Percentiles rank a stretch among this genome's conserved stretches.
Conservation (phyloP, 1,140 invertebrate genomes). For the Chionoecetes opilio region DNA sequence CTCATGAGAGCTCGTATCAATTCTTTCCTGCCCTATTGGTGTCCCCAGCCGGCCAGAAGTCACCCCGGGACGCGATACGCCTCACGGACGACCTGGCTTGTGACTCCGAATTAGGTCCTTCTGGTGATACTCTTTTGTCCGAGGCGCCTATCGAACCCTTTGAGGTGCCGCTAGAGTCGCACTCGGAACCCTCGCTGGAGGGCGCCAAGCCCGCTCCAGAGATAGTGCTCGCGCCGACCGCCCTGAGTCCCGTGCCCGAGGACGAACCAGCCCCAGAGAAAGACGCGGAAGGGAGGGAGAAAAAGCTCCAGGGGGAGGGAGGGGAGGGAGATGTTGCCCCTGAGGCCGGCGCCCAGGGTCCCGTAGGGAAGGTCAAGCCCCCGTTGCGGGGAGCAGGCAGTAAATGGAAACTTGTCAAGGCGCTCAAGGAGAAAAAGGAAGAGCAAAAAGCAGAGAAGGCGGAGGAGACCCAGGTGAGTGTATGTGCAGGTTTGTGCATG, state of each 20-base stretch:
- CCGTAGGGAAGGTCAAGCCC: slow-evolving; percentile 57
- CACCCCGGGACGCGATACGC: not conserved
- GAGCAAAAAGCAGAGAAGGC: slow-evolving; percentile 86
- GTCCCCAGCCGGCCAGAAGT: slow-evolving; percentile 2
- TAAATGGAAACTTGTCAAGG: slow-evolving; percentile 95
- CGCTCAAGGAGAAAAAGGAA: slow-evolving; percentile 93
- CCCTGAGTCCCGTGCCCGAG: not conserved
- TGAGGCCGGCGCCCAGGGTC: slow-evolving; percentile 12
- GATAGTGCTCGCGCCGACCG: slow-evolving; percentile 37
- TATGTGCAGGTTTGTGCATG: not conserved
- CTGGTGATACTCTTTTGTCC: not conserved
- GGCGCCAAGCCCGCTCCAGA: not conserved
- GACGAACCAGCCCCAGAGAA: not conserved
- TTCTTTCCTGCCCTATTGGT: not conserved
- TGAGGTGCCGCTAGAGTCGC: not conserved
- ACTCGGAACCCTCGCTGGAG: not conserved
- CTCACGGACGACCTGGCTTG: slow-evolving; percentile 57
- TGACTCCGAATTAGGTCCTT: slow-evolving; percentile 44
- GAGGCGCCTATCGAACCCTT: slow-evolving; percentile 50
- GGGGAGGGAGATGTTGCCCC: slow-evolving; percentile 32
- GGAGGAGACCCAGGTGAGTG: slow-evolving; percentile 73
- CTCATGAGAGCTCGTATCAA: not conserved
- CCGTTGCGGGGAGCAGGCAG: slow-evolving; percentile 84
- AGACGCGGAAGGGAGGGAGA: not conserved
- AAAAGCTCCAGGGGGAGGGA: slow-evolving; percentile 60